Evolutionary conservation across 1,140 invertebrate species (phyloP).

Genomic region (Ylistrum balloti): DNA sequence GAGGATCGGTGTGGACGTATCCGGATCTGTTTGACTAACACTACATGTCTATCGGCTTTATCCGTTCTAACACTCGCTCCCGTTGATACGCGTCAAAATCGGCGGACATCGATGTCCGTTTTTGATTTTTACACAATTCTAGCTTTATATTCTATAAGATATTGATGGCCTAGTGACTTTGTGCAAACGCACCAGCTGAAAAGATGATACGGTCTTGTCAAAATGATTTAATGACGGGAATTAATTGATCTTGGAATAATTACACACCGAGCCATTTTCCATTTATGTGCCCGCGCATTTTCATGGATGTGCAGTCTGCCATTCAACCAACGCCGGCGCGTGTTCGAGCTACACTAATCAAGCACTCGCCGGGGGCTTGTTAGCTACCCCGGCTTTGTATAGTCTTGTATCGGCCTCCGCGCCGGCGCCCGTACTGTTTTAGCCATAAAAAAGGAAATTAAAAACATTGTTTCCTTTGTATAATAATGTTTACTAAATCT

Average conservation of each 20-base stretch:
- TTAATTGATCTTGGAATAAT: slow-evolving; percentile 40
- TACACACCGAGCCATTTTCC: slow-evolving; percentile 29
- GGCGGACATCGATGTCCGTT: background rate
- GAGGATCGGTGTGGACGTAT: background rate
- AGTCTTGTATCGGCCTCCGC: slow-evolving; percentile 1
- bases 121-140: background rate
- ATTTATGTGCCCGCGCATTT: slow-evolving; percentile 38
- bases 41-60: background rate
- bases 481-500: slow-evolving; percentile 14
- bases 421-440: slow-evolving; percentile 27
- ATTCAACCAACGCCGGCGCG: slow-evolving; percentile 13
- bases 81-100: background rate
- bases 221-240: slow-evolving; percentile 26
- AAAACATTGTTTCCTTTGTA: slow-evolving; percentile 35
- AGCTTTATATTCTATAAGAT: slow-evolving; percentile 2
- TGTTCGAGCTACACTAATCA: slow-evolving; percentile 22
- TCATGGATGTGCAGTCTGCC: slow-evolving; percentile 24
- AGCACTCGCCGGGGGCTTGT: slow-evolving; percentile 36
- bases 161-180: slow-evolving; percentile 31
- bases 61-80: background rate
- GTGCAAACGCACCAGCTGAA: slow-evolving; percentile 32
- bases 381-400: background rate
- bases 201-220: slow-evolving; percentile 38
- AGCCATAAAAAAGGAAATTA: slow-evolving; percentile 31
- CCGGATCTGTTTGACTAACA: slow-evolving; percentile 22